Percentiles rank a stretch among this genome's conserved stretches.
Conservation (phyloP, 2,113 vertebrate species). For the Hippocampus comes region DNA sequence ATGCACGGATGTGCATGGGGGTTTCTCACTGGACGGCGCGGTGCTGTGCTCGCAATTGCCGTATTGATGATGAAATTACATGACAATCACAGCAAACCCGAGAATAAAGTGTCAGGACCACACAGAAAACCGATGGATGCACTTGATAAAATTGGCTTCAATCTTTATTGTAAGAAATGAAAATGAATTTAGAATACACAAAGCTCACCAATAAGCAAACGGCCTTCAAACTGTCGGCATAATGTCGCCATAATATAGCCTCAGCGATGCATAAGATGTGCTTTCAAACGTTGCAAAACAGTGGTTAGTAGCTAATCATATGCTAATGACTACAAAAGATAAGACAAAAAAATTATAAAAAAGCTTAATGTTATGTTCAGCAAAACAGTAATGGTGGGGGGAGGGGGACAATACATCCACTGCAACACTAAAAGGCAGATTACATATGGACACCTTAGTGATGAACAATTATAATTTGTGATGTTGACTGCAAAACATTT, state of each 20-base stretch:
- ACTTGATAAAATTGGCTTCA: slow-evolving; percentile 29
- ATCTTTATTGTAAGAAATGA: slow-evolving; percentile 56
- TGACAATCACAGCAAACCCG: background rate
- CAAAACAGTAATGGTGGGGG: background rate
- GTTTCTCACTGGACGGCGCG: slow-evolving; percentile 21
- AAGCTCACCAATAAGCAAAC: slow-evolving; percentile 8
- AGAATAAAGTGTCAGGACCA: background rate
- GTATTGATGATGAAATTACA: slow-evolving; percentile 11
- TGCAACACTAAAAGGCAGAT: slow-evolving; percentile 1
- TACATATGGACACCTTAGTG: background rate
- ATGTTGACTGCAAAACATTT: slow-evolving; percentile 23
- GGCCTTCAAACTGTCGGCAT: slow-evolving; percentile 5
- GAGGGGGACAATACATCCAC: background rate
- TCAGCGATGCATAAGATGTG: slow-evolving; percentile 1
- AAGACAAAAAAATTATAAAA: background rate
- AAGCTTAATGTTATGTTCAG: background rate
- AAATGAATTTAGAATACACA: slow-evolving; percentile 15
- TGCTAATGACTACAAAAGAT: slow-evolving; percentile 10
- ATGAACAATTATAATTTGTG: slow-evolving; percentile 6
- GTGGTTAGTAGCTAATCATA: slow-evolving; percentile 14
- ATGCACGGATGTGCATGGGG: slow-evolving; percentile 40
- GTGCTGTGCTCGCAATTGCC: background rate
- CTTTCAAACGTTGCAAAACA: slow-evolving; percentile 9
- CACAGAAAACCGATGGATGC: slow-evolving; percentile 6
- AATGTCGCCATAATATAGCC: slow-evolving; percentile 2